Evolutionary conservation across 2,113 vertebrate species (phyloP), one percentile per base, ranked within the genome.

Genomic region (Actenoides lindsayi): DNA sequence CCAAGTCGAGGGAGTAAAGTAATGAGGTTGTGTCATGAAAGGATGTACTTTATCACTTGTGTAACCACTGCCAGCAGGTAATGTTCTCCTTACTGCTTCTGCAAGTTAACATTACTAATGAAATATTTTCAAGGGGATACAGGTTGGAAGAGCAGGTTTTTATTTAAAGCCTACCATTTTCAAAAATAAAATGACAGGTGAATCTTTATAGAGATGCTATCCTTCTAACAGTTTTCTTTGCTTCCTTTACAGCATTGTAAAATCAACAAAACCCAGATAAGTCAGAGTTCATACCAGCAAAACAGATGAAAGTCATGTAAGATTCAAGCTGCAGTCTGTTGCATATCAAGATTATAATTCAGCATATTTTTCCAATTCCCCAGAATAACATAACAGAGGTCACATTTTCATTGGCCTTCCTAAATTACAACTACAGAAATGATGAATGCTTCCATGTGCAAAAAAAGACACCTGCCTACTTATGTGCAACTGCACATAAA

Each of bases 401-500:
- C 87, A 93, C 46, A 80, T 93, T 95, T 90, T 90, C 87, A 89
- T 50, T 41, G 67, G 44, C 84, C 94, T 65, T 96, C n/a, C 78
- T 59, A 93, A 96, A 96, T 65, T 60, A 7, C 75, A 96, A 9
- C 57, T 96, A 85, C 74, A 95, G 84, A 91, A 77, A 93, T 87
- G 93, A 97, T 97, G 87, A 95, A 96, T 96, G 94, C 41, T 91
- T 96, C 94, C 93, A 95, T 65, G 84, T 93, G 95, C 87, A 94
- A 65, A 91, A 90, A 53, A 14, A 67, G 93, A 88, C 90, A 96
- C 94, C 92, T 96, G 93, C 56, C 73, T 87, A 59, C 62, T 50
- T 50, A 23, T 50, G 50, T 78, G 57, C 51, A 94, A 94, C 46
- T 73, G 28, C 70, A 83, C 39, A 87, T 21, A 69, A 87, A 87